These are phyloP conservation scores for Lepidocyrtinus sp. DNA, from an alignment of 2,888 invertebrate genomes.

Conservation along the genomic window DNA sequence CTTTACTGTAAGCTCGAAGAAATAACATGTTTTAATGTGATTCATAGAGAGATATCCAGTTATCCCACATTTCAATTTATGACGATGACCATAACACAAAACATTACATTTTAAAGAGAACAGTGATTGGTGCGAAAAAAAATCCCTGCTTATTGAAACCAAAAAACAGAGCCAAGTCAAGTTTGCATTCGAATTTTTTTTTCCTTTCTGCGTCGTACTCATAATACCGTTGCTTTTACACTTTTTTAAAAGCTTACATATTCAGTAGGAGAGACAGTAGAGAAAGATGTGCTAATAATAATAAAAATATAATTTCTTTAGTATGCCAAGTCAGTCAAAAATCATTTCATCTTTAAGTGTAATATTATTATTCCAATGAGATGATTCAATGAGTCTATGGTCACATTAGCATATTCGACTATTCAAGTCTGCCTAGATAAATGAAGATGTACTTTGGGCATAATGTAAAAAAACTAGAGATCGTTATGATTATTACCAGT, in stretches of 20 bases:
- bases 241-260: constrained; percentile 10
- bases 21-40: constrained; percentile 21
- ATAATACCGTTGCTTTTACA: constrained; percentile 11
- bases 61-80: constrained; percentile 36
- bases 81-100: not conserved
- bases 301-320: not conserved
- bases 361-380: not conserved
- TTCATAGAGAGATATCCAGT: constrained; percentile 25
- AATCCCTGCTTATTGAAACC: not conserved
- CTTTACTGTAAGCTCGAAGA: not conserved
- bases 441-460: constrained; percentile 14
- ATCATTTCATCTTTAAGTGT: not conserved
- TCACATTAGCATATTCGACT: no score
- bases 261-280: not conserved
- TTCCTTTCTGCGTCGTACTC: constrained; percentile 9
- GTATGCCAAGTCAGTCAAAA: not conserved
- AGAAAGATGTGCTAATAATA: not conserved
- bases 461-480: not conserved
- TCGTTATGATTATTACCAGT: not conserved
- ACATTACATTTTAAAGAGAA: not conserved
- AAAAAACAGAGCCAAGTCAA: constrained; percentile 1
- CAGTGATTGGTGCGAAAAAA: constrained; percentile 9
- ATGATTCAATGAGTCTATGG: not conserved
- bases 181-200: not conserved
- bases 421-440: not conserved